Base-by-base conservation (phyloP, 2,797 vertebrate genomes). In the Poeciliopsis presidionis region DNA sequence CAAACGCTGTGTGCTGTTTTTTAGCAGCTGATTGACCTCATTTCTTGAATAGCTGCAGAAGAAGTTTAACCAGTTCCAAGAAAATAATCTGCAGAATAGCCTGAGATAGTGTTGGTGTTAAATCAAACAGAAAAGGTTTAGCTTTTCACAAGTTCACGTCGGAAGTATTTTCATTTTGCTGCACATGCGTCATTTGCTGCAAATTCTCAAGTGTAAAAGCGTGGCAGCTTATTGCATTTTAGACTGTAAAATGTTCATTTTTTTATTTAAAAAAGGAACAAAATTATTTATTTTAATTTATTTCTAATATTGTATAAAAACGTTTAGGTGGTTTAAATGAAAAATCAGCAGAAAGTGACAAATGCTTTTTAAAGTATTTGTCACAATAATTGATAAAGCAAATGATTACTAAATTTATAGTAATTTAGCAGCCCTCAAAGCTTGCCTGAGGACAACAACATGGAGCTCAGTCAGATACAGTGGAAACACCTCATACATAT, bases 11-110 rank as follows among this genome's bases (percentile, higher is more conserved):
- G 13, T 4, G 13, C 39, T 77, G 69, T 55, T 43, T 36, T 63
- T 75, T 47, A 20, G 12, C 28, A 72, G 16, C 20, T 87, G 82
- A 84, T 39, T 72, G 80, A 76, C 41, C 1, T 28, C 47, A 41
- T 18, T 76, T 39, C 14, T 39, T 63, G 57, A 61, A 61, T 33
- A 61, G 33, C 6, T 33, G 4, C 59, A 33, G 9, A n/a, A 57
- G 59, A 36, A 20, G 30, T 36, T 63, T 2, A 36, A 36, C 59
- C 16, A 63, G 30, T 2, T 59, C n/a, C 20, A 8, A 53, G 22
- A 9, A 53, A 53, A 53, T 53, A 53, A 25, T 53, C 22, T 25
- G 22, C 51, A 25, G 22, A 25, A 8, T 53, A 53, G 8, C 51
- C 51, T 4, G 20, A 53, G 20, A 25, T 7, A 9, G 51, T 53